Evolutionary conservation across 2,888 invertebrate species (phyloP).

Genomic region (Acrobasis suavella): DNA sequence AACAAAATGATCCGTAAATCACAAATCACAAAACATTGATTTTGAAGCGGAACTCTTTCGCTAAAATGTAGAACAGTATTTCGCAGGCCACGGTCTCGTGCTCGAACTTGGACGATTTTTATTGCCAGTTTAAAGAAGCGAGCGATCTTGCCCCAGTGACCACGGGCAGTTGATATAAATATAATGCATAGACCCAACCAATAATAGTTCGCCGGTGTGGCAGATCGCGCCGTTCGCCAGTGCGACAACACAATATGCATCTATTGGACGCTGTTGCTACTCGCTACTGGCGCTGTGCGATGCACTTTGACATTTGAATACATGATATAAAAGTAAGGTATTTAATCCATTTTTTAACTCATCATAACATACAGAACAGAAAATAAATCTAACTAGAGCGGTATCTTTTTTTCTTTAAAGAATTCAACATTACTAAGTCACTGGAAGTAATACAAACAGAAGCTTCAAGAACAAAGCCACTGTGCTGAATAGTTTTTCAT

Average conservation of each 20-base stretch:
- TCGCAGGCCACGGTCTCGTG: conserved; percentile 64
- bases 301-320: conserved; percentile 7
- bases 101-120: conserved; percentile 78
- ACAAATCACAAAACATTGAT: conserved; percentile 10
- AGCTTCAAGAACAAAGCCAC: background rate
- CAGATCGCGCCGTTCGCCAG: conserved; percentile 34
- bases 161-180: conserved; percentile 69
- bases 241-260: background rate
- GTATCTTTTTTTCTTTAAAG: background rate
- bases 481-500: background rate
- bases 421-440: background rate
- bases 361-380: no score
- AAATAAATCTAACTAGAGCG: no score
- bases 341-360: no score
- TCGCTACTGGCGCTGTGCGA: background rate
- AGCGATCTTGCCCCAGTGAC: conserved; percentile 79
- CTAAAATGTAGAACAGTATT: conserved; percentile 44
- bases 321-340: background rate
- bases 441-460: conserved; percentile 2
- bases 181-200: conserved; percentile 60
- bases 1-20: conserved; percentile 9
- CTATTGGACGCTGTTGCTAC: background rate
- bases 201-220: conserved; percentile 56
- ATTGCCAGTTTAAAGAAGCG: conserved; percentile 69
- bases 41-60: conserved; percentile 37